These are phyloP conservation scores for Heliothis subflexa DNA, from an alignment of 1,140 invertebrate genomes.

Conservation along the genomic window DNA sequence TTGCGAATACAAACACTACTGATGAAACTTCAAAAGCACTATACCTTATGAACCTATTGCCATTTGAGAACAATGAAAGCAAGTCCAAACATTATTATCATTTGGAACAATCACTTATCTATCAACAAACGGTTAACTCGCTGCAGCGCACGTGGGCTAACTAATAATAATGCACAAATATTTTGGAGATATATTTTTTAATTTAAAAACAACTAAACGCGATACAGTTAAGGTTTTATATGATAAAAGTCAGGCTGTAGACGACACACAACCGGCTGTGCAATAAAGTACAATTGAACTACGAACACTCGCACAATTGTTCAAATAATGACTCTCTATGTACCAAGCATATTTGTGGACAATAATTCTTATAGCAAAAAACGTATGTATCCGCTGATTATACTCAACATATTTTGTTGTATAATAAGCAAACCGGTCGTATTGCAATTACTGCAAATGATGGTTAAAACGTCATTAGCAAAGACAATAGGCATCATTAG, in stretches of 20 bases:
- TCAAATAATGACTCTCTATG: slow-evolving; percentile 35
- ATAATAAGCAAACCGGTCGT: slow-evolving; percentile 2
- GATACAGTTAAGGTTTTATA: background rate
- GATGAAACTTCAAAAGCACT: slow-evolving; percentile 26
- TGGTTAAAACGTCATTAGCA: slow-evolving; percentile 26
- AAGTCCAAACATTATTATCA: slow-evolving; percentile 47
- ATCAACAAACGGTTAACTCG: slow-evolving; percentile 6
- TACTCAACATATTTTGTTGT: slow-evolving; percentile 13
- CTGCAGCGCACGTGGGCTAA: slow-evolving; percentile 2
- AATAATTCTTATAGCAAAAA: slow-evolving; percentile 27
- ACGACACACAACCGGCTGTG: slow-evolving; percentile 16
- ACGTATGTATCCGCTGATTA: slow-evolving; percentile 19
- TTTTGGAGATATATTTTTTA: slow-evolving; percentile 16
- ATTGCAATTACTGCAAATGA: slow-evolving; percentile 16
- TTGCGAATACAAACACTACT: slow-evolving; percentile 10
- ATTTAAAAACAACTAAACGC: slow-evolving; percentile 10
- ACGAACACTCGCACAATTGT: slow-evolving; percentile 37
- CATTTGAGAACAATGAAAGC: slow-evolving; percentile 44
- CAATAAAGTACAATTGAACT: slow-evolving; percentile 36
- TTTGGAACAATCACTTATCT: slow-evolving; percentile 28
- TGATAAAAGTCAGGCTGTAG: background rate
- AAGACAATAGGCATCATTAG: background rate
- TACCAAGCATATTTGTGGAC: slow-evolving; percentile 7
- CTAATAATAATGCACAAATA: slow-evolving; percentile 24
- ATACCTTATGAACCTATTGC: slow-evolving; percentile 23